A percentile compares a stretch with the other conserved stretches of the same genome.
These are phyloP conservation scores for Heteropelma amictum DNA, from an alignment of 2,888 invertebrate species.

Conservation along the genomic window DNA sequence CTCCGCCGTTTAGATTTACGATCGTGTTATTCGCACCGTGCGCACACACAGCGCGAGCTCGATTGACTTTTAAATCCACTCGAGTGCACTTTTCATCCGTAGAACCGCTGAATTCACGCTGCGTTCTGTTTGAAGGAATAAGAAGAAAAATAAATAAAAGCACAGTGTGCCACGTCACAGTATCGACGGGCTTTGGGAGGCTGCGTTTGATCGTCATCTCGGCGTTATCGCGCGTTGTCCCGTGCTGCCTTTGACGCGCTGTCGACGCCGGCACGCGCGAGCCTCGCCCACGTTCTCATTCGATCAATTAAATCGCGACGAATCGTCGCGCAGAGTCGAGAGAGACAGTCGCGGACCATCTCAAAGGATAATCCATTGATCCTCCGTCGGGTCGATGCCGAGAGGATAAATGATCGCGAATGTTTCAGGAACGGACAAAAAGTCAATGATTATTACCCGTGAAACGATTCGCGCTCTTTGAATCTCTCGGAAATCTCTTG, in stretches of 20 bases:
- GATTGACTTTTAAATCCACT: background rate
- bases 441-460: too few species aligned
- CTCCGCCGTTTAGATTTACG: constrained; percentile 31
- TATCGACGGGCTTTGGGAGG: constrained; percentile 45
- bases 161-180: too few species aligned
- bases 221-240: too few species aligned
- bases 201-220: constrained; percentile 46
- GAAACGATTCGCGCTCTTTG: too few species aligned
- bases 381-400: too few species aligned
- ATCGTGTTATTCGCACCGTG: constrained; percentile 17
- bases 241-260: constrained; percentile 27
- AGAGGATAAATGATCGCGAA: too few species aligned
- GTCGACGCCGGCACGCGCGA: background rate
- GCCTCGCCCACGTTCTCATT: constrained; percentile 37
- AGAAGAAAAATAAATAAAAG: background rate
- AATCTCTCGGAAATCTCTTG: too few species aligned
- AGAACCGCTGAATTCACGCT: too few species aligned
- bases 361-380: background rate
- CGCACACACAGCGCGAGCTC: background rate
- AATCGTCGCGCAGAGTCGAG: constrained; percentile 31
- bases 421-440: too few species aligned
- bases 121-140: background rate
- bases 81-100: background rate
- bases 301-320: constrained; percentile 46
- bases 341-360: background rate